phyloP scores from a whole-genome alignment of 2,888 invertebrate species.

The Drosophila stalkeri region DNA sequence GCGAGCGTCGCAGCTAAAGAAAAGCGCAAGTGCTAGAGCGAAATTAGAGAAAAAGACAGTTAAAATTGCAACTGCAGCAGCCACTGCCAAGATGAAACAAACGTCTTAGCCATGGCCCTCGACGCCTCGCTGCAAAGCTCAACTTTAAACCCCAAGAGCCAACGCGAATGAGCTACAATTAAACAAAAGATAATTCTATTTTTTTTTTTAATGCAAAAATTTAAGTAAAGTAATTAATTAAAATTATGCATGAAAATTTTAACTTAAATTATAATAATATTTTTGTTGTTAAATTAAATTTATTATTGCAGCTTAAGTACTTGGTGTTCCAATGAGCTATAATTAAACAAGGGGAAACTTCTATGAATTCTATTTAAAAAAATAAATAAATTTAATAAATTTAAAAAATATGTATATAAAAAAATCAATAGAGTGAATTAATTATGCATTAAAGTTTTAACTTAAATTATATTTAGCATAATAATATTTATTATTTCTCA shows the following conservation, averaged over 20 bases:
- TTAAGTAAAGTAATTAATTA: not conserved
- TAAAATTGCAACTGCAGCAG: slow-evolving; percentile 56
- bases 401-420: not conserved
- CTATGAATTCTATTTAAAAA: not conserved
- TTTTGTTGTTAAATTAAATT: too few relatives aligned
- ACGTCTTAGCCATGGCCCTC: slow-evolving; percentile 47
- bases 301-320: too few relatives aligned
- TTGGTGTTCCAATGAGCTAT: slow-evolving; percentile 43
- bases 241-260: not conserved
- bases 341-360: not conserved
- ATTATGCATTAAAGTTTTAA: too few relatives aligned
- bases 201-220: too few relatives aligned
- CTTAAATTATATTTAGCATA: not conserved
- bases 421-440: not conserved
- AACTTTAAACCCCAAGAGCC: slow-evolving; percentile 22
- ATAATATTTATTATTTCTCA: too few relatives aligned
- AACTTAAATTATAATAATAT: too few relatives aligned
- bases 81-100: slow-evolving; percentile 24
- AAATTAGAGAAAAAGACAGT: slow-evolving; percentile 72
- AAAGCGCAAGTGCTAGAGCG: slow-evolving; percentile 68
- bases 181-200: not conserved
- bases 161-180: slow-evolving; percentile 30
- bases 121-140: not conserved
- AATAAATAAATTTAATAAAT: not conserved
- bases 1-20: slow-evolving; percentile 41